Percentiles rank a stretch among this genome's conserved stretches.
Conservation (phyloP, 2,797 vertebrate genomes). For the Tadarida brasiliensis region DNA sequence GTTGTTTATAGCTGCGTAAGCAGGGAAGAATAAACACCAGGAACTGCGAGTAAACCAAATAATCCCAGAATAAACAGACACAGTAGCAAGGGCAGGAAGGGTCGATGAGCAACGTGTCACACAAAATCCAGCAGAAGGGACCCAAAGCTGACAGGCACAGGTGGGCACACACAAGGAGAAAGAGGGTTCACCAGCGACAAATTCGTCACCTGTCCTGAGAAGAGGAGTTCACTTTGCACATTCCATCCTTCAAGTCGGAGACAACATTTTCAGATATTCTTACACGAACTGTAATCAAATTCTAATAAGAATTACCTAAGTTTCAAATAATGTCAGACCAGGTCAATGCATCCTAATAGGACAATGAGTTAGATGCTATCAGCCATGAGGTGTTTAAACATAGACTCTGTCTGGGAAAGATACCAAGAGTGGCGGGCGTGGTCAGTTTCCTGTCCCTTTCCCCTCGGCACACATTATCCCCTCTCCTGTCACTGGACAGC, state of each 20-base stretch:
- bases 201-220: fast-evolving
- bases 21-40: constrained; percentile 1
- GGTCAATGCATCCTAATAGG: neutral
- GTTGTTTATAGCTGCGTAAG: neutral
- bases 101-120: neutral
- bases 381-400: neutral
- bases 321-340: neutral
- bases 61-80: constrained; percentile 34
- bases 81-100: neutral
- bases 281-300: neutral
- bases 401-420: neutral
- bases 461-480: neutral
- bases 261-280: neutral
- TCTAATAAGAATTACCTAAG: neutral
- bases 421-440: fast-evolving
- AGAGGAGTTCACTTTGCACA: neutral
- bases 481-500: neutral
- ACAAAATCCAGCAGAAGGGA: neutral
- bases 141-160: fast-evolving
- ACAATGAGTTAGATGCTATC: neutral
- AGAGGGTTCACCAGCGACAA: neutral
- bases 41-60: neutral
- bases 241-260: neutral
- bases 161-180: fast-evolving
- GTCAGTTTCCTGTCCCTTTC: fast-evolving